These are phyloP conservation scores for Corythaixoides concolor DNA, from an alignment of 2,113 vertebrate genomes.

Conservation along the genomic window DNA sequence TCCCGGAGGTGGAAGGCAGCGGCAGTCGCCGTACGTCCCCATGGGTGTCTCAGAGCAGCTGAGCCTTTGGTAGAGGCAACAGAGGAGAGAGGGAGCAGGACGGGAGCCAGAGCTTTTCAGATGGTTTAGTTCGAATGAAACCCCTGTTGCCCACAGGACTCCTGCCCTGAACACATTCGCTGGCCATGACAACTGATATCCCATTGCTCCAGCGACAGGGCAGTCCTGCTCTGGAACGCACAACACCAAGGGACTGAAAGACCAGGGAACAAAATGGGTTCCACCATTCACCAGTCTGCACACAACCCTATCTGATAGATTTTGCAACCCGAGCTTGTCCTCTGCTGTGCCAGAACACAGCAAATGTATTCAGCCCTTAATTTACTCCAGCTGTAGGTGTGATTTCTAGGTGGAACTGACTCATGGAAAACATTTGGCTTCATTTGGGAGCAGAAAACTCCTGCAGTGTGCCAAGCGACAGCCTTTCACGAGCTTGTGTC, in stretches of 20 bases:
- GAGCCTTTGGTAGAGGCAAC: neutral
- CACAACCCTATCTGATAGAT: neutral
- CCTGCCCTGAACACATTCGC: neutral
- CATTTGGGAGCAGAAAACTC: neutral
- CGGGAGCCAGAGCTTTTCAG: neutral
- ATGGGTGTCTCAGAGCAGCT: neutral
- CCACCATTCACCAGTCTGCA: neutral
- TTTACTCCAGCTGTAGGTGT: neutral
- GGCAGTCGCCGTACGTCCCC: rapidly evolving
- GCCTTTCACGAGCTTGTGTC: neutral
- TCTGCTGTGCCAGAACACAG: neutral
- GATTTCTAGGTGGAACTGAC: neutral
- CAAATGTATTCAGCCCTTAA: neutral
- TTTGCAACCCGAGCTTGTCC: neutral
- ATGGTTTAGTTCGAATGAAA: neutral
- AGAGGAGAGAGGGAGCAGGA: neutral
- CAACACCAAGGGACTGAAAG: neutral
- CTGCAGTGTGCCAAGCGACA: neutral
- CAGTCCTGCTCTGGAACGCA: neutral
- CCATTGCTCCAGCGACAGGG: neutral
- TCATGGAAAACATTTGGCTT: neutral
- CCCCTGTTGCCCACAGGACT: neutral
- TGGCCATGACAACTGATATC: neutral
- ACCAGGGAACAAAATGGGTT: neutral
- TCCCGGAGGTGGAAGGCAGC: no score